Evolutionary conservation across 2,113 vertebrate genomes (phyloP).

Genomic region (Microcebus jonahi): DNA sequence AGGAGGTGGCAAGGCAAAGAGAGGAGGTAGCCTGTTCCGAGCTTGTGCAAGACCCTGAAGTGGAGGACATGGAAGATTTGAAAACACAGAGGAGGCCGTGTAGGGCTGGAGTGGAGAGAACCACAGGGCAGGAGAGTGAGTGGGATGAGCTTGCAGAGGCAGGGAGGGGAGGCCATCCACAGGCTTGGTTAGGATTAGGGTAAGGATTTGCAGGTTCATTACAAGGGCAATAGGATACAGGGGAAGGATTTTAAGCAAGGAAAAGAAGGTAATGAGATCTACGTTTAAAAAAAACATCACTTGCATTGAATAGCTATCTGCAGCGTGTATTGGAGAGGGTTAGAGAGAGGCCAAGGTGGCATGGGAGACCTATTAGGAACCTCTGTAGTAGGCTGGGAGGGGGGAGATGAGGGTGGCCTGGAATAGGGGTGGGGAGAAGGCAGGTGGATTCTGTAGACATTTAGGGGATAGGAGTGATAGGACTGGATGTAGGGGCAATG

Average conservation of each 20-base stretch:
- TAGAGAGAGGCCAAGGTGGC: not conserved
- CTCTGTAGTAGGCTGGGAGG: rapidly evolving
- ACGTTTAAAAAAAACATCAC: not conserved
- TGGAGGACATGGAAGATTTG: not conserved
- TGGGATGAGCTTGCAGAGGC: not conserved
- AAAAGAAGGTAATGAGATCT: not conserved
- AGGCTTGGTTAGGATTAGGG: not conserved
- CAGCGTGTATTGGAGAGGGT: not conserved
- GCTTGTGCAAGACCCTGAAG: not conserved
- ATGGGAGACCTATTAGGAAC: not conserved
- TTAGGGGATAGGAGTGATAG: not conserved
- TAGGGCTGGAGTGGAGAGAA: not conserved
- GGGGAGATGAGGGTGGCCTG: not conserved
- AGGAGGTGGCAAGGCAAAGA: not conserved
- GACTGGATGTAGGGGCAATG: not conserved
- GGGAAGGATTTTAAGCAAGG: not conserved
- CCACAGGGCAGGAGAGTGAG: not conserved
- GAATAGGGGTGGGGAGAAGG: not conserved
- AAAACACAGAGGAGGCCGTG: not conserved
- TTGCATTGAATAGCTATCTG: not conserved
- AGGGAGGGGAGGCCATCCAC: rapidly evolving
- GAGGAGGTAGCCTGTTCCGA: not conserved
- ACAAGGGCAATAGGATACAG: not conserved
- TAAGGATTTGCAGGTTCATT: too few species aligned
- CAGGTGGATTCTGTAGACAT: not conserved